A percentile compares a stretch with the other conserved stretches of the same genome.
phyloP scores from a whole-genome alignment of 2,888 invertebrate genomes.

The Thelaira solivaga region DNA sequence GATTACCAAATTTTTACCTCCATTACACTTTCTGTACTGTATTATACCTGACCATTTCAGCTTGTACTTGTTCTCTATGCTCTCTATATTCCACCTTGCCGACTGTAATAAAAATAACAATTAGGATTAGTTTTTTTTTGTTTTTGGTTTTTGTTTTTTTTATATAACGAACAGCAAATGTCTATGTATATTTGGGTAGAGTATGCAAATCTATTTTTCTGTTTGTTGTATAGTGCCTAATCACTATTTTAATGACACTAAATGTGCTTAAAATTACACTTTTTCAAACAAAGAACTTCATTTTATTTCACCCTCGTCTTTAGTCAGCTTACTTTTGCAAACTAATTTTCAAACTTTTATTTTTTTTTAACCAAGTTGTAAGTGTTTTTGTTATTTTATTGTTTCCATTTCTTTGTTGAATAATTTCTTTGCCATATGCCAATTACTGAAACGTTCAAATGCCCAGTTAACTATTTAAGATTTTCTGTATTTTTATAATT shows the following conservation, averaged over 20 bases:
- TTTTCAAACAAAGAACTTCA: not conserved
- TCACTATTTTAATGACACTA: conserved; percentile 31
- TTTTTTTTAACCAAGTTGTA: not conserved
- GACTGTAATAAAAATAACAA: too few species aligned
- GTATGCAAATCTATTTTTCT: not conserved
- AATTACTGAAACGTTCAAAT: not conserved
- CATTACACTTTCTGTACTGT: too few species aligned
- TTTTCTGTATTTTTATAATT: not conserved
- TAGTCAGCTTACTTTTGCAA: not conserved
- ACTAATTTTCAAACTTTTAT: not conserved
- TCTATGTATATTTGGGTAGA: not conserved
- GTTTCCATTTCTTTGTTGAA: conserved; percentile 3
- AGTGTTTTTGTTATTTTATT: conserved; percentile 4
- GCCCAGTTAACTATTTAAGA: conserved; percentile 20
- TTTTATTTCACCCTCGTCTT: not conserved
- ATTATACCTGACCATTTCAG: too few species aligned
- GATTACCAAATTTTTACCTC: too few species aligned
- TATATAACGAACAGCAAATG: not conserved
- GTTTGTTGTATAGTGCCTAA: conserved; percentile 16
- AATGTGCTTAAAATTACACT: conserved; percentile 22
- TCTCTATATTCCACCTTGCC: too few species aligned
- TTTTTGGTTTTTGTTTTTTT: too few species aligned
- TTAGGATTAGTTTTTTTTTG: too few species aligned
- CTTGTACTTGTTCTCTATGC: too few species aligned
- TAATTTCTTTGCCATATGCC: not conserved